phyloP scores from a whole-genome alignment of 2,888 invertebrate species.

The Amphipoea oculea region DNA sequence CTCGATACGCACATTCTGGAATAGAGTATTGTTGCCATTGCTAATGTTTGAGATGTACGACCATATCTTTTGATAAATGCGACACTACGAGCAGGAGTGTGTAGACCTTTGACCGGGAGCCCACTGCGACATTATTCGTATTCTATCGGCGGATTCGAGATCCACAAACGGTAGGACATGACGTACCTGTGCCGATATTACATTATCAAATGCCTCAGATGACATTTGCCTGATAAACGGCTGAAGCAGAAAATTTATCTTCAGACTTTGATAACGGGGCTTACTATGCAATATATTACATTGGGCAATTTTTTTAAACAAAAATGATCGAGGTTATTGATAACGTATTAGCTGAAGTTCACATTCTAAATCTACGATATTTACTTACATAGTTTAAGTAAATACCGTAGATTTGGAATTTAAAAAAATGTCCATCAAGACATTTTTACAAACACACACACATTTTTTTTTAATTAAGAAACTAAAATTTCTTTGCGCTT shows the following conservation, averaged over 20 bases:
- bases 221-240: constrained; percentile 47
- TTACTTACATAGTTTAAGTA: not conserved
- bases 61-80: constrained; percentile 81
- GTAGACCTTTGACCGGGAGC: constrained; percentile 75
- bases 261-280: constrained; percentile 29
- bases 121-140: constrained; percentile 73
- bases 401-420: too few species aligned
- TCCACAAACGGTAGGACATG: constrained; percentile 60
- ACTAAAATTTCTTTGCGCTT: not conserved
- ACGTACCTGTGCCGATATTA: constrained; percentile 51
- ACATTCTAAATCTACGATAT: not conserved
- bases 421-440: too few species aligned
- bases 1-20: constrained; percentile 85
- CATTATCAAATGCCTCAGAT: constrained; percentile 52
- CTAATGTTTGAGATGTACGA: constrained; percentile 78
- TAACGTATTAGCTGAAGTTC: not conserved
- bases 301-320: not conserved
- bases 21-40: constrained; percentile 82
- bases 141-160: constrained; percentile 68
- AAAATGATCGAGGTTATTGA: not conserved
- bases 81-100: constrained; percentile 71
- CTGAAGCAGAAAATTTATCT: constrained; percentile 43
- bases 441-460: too few species aligned
- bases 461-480: too few species aligned
- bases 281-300: constrained; percentile 27